phyloP scores from a whole-genome alignment of 2,888 invertebrate genomes.

The Microctonus hyperodae region DNA sequence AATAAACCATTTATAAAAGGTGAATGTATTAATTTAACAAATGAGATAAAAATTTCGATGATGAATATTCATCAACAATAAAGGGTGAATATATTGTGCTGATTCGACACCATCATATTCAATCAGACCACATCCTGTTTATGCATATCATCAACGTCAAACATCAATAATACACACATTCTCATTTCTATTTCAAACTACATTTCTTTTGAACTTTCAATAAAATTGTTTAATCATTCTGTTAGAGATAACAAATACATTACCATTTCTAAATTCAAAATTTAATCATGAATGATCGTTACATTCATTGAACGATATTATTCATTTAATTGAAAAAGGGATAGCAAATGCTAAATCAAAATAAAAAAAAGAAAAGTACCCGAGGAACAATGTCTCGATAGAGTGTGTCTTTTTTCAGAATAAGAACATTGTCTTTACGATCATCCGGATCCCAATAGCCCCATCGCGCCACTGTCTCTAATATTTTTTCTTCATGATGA shows the following conservation, averaged over 20 bases:
- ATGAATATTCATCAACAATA: background rate
- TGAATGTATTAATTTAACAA: background rate
- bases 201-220: constrained; percentile 3
- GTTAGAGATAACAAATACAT: background rate
- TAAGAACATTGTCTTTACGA: constrained; percentile 80
- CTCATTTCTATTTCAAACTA: constrained; percentile 41
- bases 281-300: too few relatives aligned
- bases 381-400: constrained; percentile 61
- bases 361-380: constrained; percentile 43
- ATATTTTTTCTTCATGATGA: constrained; percentile 76
- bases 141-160: constrained; percentile 35
- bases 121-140: constrained; percentile 57
- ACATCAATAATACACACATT: constrained; percentile 40
- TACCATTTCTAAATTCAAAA: too few relatives aligned
- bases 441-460: constrained; percentile 89
- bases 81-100: background rate
- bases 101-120: constrained; percentile 43
- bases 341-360: background rate
- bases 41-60: background rate
- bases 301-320: constrained; percentile 2
- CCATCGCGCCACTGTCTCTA: constrained; percentile 80
- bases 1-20: background rate
- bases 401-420: constrained; percentile 66
- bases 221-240: constrained; percentile 43
- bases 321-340: background rate